These are phyloP conservation scores for Ophonus ardosiacus DNA, from an alignment of 2,888 invertebrate genomes.

Conservation along the genomic window DNA sequence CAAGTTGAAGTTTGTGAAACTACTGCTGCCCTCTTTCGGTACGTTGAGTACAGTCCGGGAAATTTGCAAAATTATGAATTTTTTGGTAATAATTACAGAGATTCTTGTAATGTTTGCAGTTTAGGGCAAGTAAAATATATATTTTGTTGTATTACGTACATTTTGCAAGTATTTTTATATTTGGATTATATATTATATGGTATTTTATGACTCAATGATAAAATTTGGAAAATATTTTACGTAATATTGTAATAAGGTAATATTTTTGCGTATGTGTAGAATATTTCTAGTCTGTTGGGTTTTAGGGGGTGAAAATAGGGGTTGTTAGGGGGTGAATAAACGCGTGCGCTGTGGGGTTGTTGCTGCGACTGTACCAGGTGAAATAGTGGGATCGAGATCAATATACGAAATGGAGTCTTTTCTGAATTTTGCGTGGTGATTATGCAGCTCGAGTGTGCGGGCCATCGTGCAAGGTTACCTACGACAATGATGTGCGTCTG, in stretches of 20 bases:
- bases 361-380: slow-evolving; percentile 68
- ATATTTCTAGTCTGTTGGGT: neutral
- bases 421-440: slow-evolving; percentile 58
- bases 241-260: neutral
- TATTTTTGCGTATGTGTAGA: neutral
- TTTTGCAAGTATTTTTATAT: neutral
- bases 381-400: slow-evolving; percentile 70
- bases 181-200: no score
- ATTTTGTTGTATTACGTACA: neutral
- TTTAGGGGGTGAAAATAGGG: neutral
- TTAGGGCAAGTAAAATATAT: neutral
- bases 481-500: slow-evolving; percentile 59
- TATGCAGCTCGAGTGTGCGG: slow-evolving; percentile 65
- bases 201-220: no score
- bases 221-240: neutral
- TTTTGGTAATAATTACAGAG: slow-evolving; percentile 1
- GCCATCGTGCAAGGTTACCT: slow-evolving; percentile 61
- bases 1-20: neutral
- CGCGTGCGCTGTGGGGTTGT: slow-evolving; percentile 31
- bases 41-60: slow-evolving; percentile 24
- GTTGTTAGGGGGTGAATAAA: neutral
- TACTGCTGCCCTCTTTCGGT: neutral
- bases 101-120: neutral
- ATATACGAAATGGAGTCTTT: slow-evolving; percentile 69
- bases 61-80: neutral